A percentile compares a stretch with the other conserved stretches of the same genome.
Evolutionary conservation across 1,140 invertebrate genomes (phyloP).

Genomic region (Trichoplusia ni): DNA sequence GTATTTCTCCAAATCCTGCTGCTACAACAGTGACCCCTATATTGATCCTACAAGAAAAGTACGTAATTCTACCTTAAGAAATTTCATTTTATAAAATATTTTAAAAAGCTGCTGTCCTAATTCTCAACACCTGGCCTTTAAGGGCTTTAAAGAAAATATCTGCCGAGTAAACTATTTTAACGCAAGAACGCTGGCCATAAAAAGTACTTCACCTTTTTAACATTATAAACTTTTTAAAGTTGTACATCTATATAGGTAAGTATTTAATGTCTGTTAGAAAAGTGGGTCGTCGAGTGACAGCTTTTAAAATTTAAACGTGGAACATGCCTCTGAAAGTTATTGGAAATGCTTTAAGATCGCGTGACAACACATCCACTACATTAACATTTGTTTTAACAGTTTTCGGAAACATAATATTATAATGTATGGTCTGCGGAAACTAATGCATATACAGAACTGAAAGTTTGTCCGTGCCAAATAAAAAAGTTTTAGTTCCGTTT

Average conservation of each 20-base stretch:
- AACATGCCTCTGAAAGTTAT: constrained; percentile 1
- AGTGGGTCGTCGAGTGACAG: no score
- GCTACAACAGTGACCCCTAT: constrained; percentile 75
- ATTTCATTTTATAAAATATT: neutral
- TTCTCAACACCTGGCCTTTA: no score
- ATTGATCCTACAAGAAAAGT: constrained; percentile 70
- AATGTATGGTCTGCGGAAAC: neutral
- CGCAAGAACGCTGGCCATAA: no score
- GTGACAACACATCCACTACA: neutral
- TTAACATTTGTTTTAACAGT: neutral
- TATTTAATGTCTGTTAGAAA: constrained; percentile 21
- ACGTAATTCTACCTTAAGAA: neutral
- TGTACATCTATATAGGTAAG: no score
- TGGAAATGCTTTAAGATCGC: neutral
- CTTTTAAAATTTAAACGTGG: constrained; percentile 10
- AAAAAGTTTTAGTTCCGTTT: neutral
- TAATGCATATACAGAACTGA: neutral
- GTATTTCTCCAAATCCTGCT: constrained; percentile 77
- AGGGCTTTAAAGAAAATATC: no score
- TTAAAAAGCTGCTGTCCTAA: no score
- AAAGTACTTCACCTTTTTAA: neutral
- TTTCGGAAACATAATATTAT: neutral
- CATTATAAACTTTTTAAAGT: no score
- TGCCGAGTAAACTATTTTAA: no score
- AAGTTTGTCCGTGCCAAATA: neutral